These are phyloP conservation scores for Nipponia nippon DNA, from an alignment of 2,113 vertebrate genomes.

Conservation along the genomic window DNA sequence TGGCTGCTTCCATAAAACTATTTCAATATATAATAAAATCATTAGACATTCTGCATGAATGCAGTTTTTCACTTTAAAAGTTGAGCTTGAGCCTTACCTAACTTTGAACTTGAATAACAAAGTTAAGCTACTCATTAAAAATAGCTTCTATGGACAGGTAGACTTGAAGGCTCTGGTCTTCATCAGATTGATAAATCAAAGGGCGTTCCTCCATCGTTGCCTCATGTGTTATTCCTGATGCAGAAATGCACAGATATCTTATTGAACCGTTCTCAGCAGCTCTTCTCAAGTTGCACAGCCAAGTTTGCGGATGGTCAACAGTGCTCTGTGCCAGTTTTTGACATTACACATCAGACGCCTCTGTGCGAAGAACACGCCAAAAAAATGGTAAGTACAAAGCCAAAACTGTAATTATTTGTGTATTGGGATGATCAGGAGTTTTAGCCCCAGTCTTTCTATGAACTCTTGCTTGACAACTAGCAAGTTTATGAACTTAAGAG, in stretches of 20 bases:
- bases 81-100: conserved; percentile 15
- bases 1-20: conserved; percentile 7
- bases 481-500: background rate
- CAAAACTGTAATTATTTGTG: background rate
- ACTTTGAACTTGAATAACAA: conserved; percentile 34
- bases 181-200: conserved; percentile 21
- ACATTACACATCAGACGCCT: conserved; percentile 98
- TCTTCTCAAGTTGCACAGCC: conserved; percentile 98
- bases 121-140: conserved; percentile 47
- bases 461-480: background rate
- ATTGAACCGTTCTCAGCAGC: conserved; percentile 95
- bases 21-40: conserved; percentile 50
- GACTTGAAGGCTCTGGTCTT: conserved; percentile 11
- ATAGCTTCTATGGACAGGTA: background rate
- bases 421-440: background rate
- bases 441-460: background rate
- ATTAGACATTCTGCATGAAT: conserved; percentile 47
- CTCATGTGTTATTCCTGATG: conserved; percentile 76
- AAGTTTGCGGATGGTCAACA: conserved; percentile 98
- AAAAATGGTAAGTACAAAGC: conserved; percentile 89
- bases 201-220: background rate
- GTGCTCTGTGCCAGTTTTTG: conserved; percentile 97
- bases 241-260: conserved; percentile 86
- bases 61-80: conserved; percentile 28
- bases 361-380: conserved; percentile 99